Evolutionary conservation across 2,888 invertebrate genomes (phyloP).

Genomic region (Stomorhina lunata): DNA sequence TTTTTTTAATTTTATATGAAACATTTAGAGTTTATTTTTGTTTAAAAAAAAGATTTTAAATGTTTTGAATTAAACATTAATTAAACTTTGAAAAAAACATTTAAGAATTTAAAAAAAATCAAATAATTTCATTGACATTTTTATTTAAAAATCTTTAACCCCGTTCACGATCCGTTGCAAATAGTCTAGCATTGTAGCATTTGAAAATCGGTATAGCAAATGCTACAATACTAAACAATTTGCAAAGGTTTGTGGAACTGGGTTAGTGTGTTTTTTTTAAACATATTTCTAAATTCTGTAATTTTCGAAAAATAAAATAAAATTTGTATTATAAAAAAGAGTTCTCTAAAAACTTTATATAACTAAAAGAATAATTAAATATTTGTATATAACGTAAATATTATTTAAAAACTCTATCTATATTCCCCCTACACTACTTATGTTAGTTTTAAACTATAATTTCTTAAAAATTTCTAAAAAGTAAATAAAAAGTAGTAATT

Average conservation of each 20-base stretch:
- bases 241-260: too few relatives aligned
- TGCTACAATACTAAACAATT: too few relatives aligned
- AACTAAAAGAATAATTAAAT: not conserved
- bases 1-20: not conserved
- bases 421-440: slow-evolving; percentile 28
- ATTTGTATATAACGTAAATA: slow-evolving; percentile 40
- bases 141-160: too few relatives aligned
- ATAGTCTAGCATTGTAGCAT: too few relatives aligned
- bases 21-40: slow-evolving; percentile 38
- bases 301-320: not conserved
- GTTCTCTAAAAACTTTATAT: not conserved
- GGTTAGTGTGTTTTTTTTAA: too few relatives aligned
- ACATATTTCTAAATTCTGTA: slow-evolving; percentile 9
- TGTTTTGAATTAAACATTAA: slow-evolving; percentile 53
- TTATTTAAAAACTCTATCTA: slow-evolving; percentile 13
- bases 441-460: slow-evolving; percentile 10
- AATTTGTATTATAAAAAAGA: slow-evolving; percentile 20
- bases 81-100: slow-evolving; percentile 44
- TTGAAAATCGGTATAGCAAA: too few relatives aligned
- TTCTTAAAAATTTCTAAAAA: slow-evolving; percentile 18
- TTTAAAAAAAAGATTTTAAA: not conserved
- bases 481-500: slow-evolving; percentile 14
- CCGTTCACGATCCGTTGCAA: too few relatives aligned
- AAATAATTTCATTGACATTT: not conserved
- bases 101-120: slow-evolving; percentile 1